Evolutionary conservation across 2,888 invertebrate species (phyloP), one percentile per base, ranked within the genome.

Genomic region (Antheraea yamamai): DNA sequence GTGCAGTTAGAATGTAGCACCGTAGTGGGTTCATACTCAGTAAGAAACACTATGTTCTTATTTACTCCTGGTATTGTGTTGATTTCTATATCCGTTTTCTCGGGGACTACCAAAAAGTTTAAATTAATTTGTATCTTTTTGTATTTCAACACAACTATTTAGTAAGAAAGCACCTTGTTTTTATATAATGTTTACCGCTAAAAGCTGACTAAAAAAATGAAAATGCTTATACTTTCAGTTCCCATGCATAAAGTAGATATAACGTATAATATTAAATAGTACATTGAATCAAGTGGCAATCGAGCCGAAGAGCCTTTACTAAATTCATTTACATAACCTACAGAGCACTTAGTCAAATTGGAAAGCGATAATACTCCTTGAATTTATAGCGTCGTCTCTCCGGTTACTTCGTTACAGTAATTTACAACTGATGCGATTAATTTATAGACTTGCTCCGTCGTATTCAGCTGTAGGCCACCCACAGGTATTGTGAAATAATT

Each of bases 291-390:
- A 39, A 70, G 35, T n/a, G n/a, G 20, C 70, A 10, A 68, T 12
- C 30, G 39, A 68, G 47, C 35, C 18, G 68, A 39, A 39, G 20
- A 70, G 39, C 70, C 70, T 70, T 39, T 39, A 10, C 35, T 4
- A 70, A 70, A 70, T 70, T 70, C 39, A 70, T 70, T 70, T 39
- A 70, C 70, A 70, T 70, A 70, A 39, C 70, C 70, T 39, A n/a
- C 70, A 70, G 70, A 72, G 72, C 61, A 61, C 74, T 75, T 75
- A 75, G 74, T 47, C n/a, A 75, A 71, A 75, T 68, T 77, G 71
- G 47, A 6, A 68, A 75, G 39, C 47, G 70, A 51, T 74, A 52
- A 35, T 68, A 75, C 51, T 58, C 26, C 18, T 39, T 58, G 64
- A 55, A 75, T 55, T 74, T 75, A 75, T 75, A 26, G 74, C 74